A percentile compares a stretch with the other conserved stretches of the same genome.
phyloP scores from a whole-genome alignment of 2,113 vertebrate species.

The Chunga burmeisteri region DNA sequence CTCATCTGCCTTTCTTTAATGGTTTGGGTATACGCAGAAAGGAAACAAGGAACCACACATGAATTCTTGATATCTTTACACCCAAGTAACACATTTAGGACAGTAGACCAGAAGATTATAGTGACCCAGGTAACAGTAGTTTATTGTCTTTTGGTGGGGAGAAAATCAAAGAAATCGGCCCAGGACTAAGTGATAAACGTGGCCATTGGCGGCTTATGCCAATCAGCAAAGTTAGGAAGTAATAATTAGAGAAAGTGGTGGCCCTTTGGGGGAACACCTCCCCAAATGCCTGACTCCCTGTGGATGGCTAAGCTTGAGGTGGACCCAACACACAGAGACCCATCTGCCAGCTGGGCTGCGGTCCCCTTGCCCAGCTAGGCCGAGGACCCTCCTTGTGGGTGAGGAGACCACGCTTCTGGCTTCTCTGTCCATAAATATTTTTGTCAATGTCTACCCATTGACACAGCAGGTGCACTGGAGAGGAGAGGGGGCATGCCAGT shows the following conservation, averaged over 20 bases:
- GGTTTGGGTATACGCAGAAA: not conserved
- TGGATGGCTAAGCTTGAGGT: not conserved
- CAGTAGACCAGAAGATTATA: not conserved
- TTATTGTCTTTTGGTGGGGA: not conserved
- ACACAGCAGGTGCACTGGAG: not conserved
- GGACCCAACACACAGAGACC: fast-evolving
- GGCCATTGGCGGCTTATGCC: not conserved
- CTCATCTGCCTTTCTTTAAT: not conserved
- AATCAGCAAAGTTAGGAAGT: not conserved
- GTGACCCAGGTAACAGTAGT: not conserved
- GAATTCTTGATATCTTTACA: not conserved
- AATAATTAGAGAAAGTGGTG: not conserved
- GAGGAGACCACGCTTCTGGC: not conserved
- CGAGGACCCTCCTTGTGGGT: not conserved
- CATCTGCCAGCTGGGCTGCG: not conserved
- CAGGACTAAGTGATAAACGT: not conserved
- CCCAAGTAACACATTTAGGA: not conserved
- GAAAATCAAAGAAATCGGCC: not conserved
- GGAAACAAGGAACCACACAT: not conserved
- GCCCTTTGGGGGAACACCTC: not conserved
- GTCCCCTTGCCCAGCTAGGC: not conserved
- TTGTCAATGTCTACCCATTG: fast-evolving
- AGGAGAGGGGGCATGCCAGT: not conserved
- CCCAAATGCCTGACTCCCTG: not conserved
- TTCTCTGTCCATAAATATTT: not conserved